phyloP scores from a whole-genome alignment of 2,113 vertebrate species.

The Stegostoma tigrinum region DNA sequence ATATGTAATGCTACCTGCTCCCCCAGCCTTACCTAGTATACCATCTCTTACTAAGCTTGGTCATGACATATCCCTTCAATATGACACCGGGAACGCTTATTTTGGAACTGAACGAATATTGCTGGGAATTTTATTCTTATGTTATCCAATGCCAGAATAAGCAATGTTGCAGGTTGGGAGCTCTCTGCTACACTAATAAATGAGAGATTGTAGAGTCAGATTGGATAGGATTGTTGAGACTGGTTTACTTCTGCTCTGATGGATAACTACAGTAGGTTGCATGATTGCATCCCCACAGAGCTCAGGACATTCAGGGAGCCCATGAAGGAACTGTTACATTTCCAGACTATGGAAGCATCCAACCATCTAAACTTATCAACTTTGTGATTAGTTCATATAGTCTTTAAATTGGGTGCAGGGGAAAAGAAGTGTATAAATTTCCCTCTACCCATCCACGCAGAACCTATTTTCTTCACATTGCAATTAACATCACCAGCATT shows the following conservation, averaged over 20 bases:
- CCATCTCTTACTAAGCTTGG: background rate
- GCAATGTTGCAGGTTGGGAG: background rate
- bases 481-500: slow-evolving; percentile 99
- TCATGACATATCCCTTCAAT: background rate
- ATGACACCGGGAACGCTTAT: background rate
- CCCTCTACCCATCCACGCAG: slow-evolving; percentile 79
- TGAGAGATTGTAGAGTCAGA: slow-evolving; percentile 4
- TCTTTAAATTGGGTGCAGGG: slow-evolving; percentile 65
- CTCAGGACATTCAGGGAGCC: slow-evolving; percentile 7
- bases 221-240: background rate
- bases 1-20: background rate
- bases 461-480: slow-evolving; percentile 98
- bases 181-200: background rate
- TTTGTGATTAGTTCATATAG: slow-evolving; percentile 66
- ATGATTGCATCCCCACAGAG: slow-evolving; percentile 23
- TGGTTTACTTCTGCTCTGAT: slow-evolving; percentile 31
- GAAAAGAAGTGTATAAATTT: slow-evolving; percentile 94
- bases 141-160: background rate
- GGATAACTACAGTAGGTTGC: slow-evolving; percentile 7
- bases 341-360: background rate
- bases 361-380: slow-evolving; percentile 50
- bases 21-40: background rate
- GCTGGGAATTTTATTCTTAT: background rate
- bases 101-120: background rate
- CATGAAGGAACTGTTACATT: slow-evolving; percentile 22